Conservation (phyloP, 2,888 invertebrate species). For the Globia sparganii region DNA sequence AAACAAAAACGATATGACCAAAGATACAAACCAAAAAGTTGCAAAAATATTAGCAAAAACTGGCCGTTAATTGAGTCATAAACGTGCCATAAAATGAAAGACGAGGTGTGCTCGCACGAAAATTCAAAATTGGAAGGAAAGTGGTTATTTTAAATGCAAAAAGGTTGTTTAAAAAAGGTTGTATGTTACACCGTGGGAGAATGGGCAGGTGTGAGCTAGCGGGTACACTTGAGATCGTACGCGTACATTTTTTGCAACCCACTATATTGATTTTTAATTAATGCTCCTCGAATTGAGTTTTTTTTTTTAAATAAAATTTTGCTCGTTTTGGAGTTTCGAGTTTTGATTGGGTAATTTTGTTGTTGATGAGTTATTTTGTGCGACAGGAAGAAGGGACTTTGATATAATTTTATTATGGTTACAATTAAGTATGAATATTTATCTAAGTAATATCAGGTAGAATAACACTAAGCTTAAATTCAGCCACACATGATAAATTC, state of each 20-base stretch:
- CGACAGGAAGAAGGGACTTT: constrained; percentile 15
- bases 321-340: constrained; percentile 53
- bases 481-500: background rate
- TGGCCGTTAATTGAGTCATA: constrained; percentile 63
- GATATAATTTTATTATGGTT: constrained; percentile 23
- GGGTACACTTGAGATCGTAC: constrained; percentile 73
- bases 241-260: constrained; percentile 73
- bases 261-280: constrained; percentile 87
- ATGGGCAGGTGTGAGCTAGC: constrained; percentile 83
- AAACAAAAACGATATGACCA: constrained; percentile 6
- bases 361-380: constrained; percentile 56
- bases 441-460: background rate
- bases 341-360: constrained; percentile 58
- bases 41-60: constrained; percentile 49
- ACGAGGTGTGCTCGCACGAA: constrained; percentile 76
- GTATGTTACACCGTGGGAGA: constrained; percentile 87
- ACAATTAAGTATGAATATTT: background rate
- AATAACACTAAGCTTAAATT: background rate
- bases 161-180: constrained; percentile 75
- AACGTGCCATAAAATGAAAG: constrained; percentile 73
- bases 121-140: constrained; percentile 88
- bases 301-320: constrained; percentile 56
- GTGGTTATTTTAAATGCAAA: constrained; percentile 86
- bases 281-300: constrained; percentile 69
- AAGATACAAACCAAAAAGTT: constrained; percentile 20